These are phyloP conservation scores for Siniperca knerii DNA, from an alignment of 2,113 vertebrate species.

Conservation along the genomic window DNA sequence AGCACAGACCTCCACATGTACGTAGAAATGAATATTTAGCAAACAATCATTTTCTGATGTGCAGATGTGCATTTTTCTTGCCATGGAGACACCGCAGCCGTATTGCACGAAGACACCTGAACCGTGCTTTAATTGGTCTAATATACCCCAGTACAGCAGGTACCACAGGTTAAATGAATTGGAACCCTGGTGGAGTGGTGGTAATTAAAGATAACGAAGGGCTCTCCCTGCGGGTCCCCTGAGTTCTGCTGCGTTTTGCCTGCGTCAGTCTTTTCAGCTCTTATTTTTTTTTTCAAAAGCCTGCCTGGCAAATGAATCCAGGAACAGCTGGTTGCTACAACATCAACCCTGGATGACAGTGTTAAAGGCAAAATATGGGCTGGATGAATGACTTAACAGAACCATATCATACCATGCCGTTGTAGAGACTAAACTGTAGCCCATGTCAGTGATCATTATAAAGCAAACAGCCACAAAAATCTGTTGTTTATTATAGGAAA, in stretches of 20 bases:
- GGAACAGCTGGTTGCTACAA: conserved; percentile 57
- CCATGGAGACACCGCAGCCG: conserved; percentile 66
- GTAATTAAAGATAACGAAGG: conserved; percentile 87
- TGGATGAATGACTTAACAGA: background rate
- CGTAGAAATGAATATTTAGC: background rate
- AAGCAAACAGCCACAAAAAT: background rate
- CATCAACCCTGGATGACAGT: conserved; percentile 21
- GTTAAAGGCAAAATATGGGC: background rate
- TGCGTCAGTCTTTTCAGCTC: conserved; percentile 80
- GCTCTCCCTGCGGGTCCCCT: conserved; percentile 74
- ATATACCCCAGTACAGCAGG: conserved; percentile 65
- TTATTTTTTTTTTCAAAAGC: conserved; percentile 40
- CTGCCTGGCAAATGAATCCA: conserved; percentile 33
- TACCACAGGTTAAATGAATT: conserved; percentile 81
- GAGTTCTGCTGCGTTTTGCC: conserved; percentile 67
- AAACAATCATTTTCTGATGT: conserved; percentile 11
- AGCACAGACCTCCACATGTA: background rate
- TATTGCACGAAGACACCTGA: conserved; percentile 41
- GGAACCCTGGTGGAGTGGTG: conserved; percentile 73
- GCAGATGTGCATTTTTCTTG: conserved; percentile 23
- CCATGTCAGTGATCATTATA: background rate
- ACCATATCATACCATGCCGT: background rate
- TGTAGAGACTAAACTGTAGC: background rate
- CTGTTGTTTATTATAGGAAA: background rate
- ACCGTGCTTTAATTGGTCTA: conserved; percentile 80